Percentiles rank a stretch among this genome's conserved stretches.
phyloP scores from a whole-genome alignment of 2,888 invertebrate genomes.

The Ichneumoninae sp. region DNA sequence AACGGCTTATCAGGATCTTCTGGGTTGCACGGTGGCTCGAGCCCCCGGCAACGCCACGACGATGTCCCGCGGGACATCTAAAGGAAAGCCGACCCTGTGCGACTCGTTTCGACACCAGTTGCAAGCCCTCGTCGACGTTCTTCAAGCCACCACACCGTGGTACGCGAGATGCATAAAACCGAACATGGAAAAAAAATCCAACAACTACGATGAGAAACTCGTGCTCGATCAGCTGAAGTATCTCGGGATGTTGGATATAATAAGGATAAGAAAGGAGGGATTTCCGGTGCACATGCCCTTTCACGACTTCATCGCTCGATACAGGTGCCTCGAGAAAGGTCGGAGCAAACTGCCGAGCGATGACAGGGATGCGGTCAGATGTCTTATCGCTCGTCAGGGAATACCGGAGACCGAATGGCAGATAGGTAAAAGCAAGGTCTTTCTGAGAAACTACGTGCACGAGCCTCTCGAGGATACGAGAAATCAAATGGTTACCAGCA shows the following conservation, averaged over 20 bases:
- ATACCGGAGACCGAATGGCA: constrained; percentile 93
- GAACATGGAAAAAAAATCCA: constrained; percentile 92
- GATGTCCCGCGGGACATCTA: constrained; percentile 93
- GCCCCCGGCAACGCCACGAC: constrained; percentile 83
- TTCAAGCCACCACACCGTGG: constrained; percentile 96
- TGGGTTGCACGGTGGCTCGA: constrained; percentile 80
- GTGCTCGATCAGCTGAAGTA: constrained; percentile 95
- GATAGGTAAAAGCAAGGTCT: constrained; percentile 94
- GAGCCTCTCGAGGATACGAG: constrained; percentile 93
- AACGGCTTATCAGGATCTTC: constrained; percentile 84
- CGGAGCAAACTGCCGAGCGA: constrained; percentile 79
- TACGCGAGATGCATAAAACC: constrained; percentile 97
- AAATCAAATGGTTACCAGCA: constrained; percentile 88
- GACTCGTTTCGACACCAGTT: constrained; percentile 95
- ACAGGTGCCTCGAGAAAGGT: constrained; percentile 88
- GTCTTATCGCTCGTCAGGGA: constrained; percentile 87
- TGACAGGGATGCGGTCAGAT: constrained; percentile 83
- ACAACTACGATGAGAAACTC: constrained; percentile 91
- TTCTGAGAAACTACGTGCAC: constrained; percentile 92
- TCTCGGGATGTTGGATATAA: constrained; percentile 97
- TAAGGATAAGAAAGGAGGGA: constrained; percentile 95
- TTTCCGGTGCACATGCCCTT: constrained; percentile 94
- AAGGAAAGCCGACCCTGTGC: constrained; percentile 95
- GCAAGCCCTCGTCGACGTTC: constrained; percentile 94
- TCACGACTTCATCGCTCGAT: constrained; percentile 90